Evolutionary conservation across 2,888 invertebrate species (phyloP), one percentile per base, ranked within the genome.

Genomic region (Ptychoptera albimana): DNA sequence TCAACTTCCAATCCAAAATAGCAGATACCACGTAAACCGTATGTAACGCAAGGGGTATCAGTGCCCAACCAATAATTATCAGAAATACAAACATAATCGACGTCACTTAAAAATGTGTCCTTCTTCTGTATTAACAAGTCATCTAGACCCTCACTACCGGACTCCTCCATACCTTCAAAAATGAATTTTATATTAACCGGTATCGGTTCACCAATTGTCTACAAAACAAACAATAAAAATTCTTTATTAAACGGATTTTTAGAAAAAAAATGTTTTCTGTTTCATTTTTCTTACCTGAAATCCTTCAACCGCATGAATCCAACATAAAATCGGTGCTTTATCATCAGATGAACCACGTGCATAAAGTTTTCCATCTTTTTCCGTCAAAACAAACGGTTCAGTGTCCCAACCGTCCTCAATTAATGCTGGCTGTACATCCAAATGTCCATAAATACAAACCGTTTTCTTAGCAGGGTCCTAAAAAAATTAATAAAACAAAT

Each of bases 11-110:
- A 58, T 55, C 76, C 77, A 63, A 91, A 98, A 64, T 96, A 96
- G 59, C 86, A 87, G 47, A 93, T 74, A 12, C 97, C 97, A 51
- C 94, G 74, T 10, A 98, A 72, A 6, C 97, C 97, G 64, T 97
- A 97, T 0, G 96, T 96, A 48, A 98, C 76, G 61, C 97, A 97
- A 0, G 98, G 97, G 59, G 91, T 93, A n/a, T 79, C 82, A 49
- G 83, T 93, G 2, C 97, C 96, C 47, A 98, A 68, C 97, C 97
- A 98, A 62, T 97, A 98, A 67, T 96, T 98, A 63, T 98, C 97
- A 15, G 94, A 94, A 59, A 98, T 96, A 63, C 96, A 96, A 12
- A 94, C 89, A 67, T 79, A 96, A 64, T 97, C 94, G 0, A 91
- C 82, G 58, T 76, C 74, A 44, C 77, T 71, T 32, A 96, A 73